A percentile compares a stretch with the other conserved stretches of the same genome.
phyloP scores from a whole-genome alignment of 2,797 vertebrate genomes.

The Chrysocyon brachyurus region DNA sequence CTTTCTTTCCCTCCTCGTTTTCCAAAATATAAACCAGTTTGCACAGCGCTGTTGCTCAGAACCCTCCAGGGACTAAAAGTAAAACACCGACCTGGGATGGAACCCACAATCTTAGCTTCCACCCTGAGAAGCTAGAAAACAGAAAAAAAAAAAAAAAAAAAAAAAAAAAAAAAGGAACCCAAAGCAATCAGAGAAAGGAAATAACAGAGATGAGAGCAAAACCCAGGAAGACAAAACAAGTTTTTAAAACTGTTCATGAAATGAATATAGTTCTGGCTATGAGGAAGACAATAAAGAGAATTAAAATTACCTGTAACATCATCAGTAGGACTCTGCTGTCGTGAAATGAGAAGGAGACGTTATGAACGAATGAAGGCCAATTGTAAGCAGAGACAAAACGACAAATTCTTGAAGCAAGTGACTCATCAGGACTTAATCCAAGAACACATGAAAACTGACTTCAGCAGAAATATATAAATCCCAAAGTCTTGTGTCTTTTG shows the following conservation, averaged over 20 bases:
- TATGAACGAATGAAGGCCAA: neutral
- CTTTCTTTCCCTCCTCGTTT: neutral
- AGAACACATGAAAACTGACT: neutral
- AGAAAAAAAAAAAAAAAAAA: neutral
- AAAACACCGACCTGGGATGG: neutral
- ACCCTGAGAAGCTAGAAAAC: neutral
- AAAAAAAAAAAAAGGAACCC: neutral
- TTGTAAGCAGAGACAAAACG: neutral
- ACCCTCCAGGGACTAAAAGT: neutral
- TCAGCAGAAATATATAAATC: neutral
- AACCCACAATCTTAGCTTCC: too few relatives aligned
- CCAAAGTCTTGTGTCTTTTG: neutral
- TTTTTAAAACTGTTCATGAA: neutral
- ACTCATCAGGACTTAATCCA: neutral
- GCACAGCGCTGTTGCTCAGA: accelerated
- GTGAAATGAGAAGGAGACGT: neutral
- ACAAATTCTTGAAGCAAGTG: neutral
- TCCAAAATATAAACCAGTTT: neutral
- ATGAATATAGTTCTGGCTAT: neutral
- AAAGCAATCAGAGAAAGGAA: neutral
- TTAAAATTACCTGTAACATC: neutral
- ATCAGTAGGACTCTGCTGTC: neutral
- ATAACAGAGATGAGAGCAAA: neutral
- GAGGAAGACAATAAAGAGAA: neutral
- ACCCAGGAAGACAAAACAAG: neutral